A percentile compares a stretch with the other conserved stretches of the same genome.
These are phyloP conservation scores for Escarpia spicata DNA, from an alignment of 2,888 invertebrate genomes.

Conservation along the genomic window DNA sequence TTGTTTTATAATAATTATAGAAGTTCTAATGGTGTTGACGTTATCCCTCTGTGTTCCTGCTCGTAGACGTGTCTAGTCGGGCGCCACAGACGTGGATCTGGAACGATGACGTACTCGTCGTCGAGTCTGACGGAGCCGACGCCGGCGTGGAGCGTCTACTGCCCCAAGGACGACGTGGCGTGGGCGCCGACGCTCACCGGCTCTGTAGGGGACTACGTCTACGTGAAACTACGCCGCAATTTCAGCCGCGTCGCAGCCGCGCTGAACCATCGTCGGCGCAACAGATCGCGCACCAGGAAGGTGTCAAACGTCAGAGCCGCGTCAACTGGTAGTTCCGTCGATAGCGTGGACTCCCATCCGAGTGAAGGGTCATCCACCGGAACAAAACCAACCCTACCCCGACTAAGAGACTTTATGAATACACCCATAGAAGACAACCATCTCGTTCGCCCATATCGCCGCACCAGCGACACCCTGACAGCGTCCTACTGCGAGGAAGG, in stretches of 20 bases:
- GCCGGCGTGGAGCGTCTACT: conserved; percentile 21
- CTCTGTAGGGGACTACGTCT: neutral
- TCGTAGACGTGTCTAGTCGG: too few relatives aligned
- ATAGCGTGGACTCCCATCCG: neutral
- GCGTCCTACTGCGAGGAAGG: neutral
- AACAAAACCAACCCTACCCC: neutral
- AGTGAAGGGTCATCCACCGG: neutral
- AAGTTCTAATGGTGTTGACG: too few relatives aligned
- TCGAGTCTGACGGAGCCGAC: conserved; percentile 20
- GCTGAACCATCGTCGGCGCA: neutral
- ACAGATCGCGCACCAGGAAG: neutral
- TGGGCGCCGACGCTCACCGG: conserved; percentile 17
- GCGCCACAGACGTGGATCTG: neutral
- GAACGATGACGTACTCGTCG: neutral
- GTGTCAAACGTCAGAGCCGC: neutral
- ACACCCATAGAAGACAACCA: neutral
- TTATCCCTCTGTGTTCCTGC: too few relatives aligned
- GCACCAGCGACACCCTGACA: neutral
- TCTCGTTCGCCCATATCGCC: too few relatives aligned
- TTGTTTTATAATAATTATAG: too few relatives aligned
- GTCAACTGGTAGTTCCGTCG: neutral
- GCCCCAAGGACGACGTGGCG: conserved; percentile 18
- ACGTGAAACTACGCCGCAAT: neutral
- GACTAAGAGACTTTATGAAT: neutral
- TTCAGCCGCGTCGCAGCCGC: neutral